These are phyloP conservation scores for Todiramphus saurophagus DNA, from an alignment of 2,113 vertebrate genomes.

Conservation along the genomic window DNA sequence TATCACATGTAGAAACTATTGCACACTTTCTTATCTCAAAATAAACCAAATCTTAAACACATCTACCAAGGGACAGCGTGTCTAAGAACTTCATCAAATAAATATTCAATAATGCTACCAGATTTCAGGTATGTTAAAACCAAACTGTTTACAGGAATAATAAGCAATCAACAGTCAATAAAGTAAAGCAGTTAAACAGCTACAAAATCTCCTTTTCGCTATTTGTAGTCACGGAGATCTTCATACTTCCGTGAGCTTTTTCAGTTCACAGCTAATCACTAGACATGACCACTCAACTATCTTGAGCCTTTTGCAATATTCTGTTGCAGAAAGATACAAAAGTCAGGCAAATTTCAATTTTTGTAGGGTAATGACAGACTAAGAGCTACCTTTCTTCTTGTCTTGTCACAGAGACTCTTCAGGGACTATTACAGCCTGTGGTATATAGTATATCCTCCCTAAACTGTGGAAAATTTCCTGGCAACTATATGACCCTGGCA, in stretches of 20 bases:
- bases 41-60: background rate
- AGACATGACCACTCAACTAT: background rate
- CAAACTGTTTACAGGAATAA: background rate
- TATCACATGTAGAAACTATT: background rate
- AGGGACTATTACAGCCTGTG: background rate
- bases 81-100: background rate
- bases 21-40: background rate
- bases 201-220: background rate
- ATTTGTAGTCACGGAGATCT: background rate
- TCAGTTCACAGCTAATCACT: background rate
- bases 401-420: background rate
- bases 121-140: background rate
- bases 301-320: background rate
- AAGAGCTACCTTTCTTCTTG: background rate
- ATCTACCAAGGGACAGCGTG: background rate
- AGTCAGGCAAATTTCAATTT: background rate
- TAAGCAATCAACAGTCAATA: background rate
- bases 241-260: background rate
- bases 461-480: background rate
- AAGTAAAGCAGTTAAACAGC: background rate
- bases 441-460: background rate
- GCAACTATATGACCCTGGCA: background rate
- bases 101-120: background rate
- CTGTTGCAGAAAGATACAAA: background rate
- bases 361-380: background rate